phyloP scores from a whole-genome alignment of 2,797 vertebrate genomes.

The Microctenopoma stevenorrisi region DNA sequence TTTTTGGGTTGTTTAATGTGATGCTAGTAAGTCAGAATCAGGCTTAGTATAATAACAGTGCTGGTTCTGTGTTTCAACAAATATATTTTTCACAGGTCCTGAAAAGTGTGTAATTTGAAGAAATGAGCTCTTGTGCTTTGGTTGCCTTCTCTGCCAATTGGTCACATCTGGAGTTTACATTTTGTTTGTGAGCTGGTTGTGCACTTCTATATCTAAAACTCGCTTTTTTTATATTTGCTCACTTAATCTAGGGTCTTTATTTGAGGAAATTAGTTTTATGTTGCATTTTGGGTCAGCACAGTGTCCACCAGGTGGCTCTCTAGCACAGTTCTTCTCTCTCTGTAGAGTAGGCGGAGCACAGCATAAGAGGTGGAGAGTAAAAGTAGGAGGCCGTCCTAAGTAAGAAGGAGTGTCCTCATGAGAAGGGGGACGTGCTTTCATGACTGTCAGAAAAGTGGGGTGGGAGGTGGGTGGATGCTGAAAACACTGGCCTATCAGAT shows the following conservation, averaged over 20 bases:
- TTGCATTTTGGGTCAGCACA: not conserved
- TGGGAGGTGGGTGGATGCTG: constrained; percentile 28
- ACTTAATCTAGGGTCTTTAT: not conserved
- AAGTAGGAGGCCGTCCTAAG: constrained; percentile 4
- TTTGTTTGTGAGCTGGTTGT: not conserved
- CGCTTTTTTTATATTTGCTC: not conserved
- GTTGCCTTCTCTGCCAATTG: not conserved
- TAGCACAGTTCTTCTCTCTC: constrained; percentile 20
- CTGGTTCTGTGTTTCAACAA: no score
- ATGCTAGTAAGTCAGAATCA: no score
- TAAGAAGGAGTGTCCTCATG: constrained; percentile 37
- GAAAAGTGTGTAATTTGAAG: no score
- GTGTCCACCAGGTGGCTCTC: constrained; percentile 58
- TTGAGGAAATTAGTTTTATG: not conserved
- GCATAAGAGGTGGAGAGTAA: constrained; percentile 18
- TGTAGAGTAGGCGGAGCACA: constrained; percentile 22
- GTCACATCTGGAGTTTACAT: not conserved
- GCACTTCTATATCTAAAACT: not conserved
- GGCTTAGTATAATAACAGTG: no score
- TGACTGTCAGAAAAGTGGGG: not conserved
- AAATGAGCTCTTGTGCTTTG: not conserved
- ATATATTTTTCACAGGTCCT: no score
- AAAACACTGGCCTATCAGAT: constrained; percentile 57
- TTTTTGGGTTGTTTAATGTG: no score
- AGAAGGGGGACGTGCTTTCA: constrained; percentile 38